Conservation (phyloP, 2,797 vertebrate genomes). For the Hydrophis major region DNA sequence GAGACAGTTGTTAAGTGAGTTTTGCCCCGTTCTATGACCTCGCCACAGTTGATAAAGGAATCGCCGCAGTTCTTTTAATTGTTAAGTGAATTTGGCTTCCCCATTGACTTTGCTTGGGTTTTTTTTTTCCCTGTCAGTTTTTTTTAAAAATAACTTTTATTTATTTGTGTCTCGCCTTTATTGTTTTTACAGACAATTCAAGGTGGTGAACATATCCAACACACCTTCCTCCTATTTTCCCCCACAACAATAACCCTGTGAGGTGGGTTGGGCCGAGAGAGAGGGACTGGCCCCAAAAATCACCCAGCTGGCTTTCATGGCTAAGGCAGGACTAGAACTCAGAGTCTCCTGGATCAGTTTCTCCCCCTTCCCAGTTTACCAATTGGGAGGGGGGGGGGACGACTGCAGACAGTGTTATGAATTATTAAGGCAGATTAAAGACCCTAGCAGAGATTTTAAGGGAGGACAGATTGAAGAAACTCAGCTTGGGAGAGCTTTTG, state of each 20-base stretch:
- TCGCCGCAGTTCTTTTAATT: too few relatives aligned
- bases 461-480: not conserved
- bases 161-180: too few relatives aligned
- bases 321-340: not conserved
- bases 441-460: not conserved
- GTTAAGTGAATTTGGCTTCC: too few relatives aligned
- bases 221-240: not conserved
- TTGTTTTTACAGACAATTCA: too few relatives aligned
- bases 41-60: not conserved
- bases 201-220: not conserved
- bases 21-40: not conserved
- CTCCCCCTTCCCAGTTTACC: not conserved
- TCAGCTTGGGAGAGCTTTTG: not conserved
- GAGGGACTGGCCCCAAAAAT: not conserved
- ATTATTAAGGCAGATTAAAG: conserved; percentile 29
- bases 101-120: too few relatives aligned
- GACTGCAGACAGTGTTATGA: not conserved
- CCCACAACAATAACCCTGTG: not conserved
- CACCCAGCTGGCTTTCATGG: not conserved
- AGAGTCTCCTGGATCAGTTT: not conserved
- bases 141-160: too few relatives aligned
- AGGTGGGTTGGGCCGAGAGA: not conserved
- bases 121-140: too few relatives aligned
- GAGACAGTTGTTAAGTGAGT: not conserved
- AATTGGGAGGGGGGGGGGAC: not conserved